Conservation (phyloP, 2,888 invertebrate species). For the Bembecia ichneumoniformis region DNA sequence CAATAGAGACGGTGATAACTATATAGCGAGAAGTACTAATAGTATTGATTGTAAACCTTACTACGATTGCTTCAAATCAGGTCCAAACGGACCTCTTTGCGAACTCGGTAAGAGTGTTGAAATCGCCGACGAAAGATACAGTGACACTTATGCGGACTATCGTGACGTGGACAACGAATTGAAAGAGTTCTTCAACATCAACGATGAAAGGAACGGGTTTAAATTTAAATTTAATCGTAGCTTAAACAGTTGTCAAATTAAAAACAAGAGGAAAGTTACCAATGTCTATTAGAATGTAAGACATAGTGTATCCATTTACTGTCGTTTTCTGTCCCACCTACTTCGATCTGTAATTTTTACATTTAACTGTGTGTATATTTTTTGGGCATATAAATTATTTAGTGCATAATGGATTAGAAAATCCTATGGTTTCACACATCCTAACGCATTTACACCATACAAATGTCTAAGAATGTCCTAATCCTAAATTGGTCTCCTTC, state of each 20-base stretch:
- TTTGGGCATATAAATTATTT: no score
- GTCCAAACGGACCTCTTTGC: constrained; percentile 13
- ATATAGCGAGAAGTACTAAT: constrained; percentile 52
- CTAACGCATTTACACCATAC: no score
- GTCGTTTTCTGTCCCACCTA: no score
- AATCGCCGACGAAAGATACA: constrained; percentile 39
- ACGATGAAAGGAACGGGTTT: constrained; percentile 40
- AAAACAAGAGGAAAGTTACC: constrained; percentile 46
- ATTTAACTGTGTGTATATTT: no score
- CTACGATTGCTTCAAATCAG: constrained; percentile 56
- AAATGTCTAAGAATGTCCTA: no score
- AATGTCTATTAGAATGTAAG: constrained; percentile 20
- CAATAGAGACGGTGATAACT: constrained; percentile 37
- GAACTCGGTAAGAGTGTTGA: constrained; percentile 14
- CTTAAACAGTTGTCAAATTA: constrained; percentile 54
- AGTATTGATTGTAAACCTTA: constrained; percentile 62
- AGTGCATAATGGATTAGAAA: no score
- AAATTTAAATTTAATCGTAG: constrained; percentile 59
- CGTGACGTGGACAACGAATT: constrained; percentile 34
- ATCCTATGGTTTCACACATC: no score
- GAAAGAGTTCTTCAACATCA: constrained; percentile 28
- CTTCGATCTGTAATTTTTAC: no score
- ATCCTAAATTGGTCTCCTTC: no score
- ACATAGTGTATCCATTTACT: not conserved
- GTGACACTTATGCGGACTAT: constrained; percentile 52